These are phyloP conservation scores for Thalassarche chlororhynchos DNA, from an alignment of 2,113 vertebrate species.

Conservation along the genomic window DNA sequence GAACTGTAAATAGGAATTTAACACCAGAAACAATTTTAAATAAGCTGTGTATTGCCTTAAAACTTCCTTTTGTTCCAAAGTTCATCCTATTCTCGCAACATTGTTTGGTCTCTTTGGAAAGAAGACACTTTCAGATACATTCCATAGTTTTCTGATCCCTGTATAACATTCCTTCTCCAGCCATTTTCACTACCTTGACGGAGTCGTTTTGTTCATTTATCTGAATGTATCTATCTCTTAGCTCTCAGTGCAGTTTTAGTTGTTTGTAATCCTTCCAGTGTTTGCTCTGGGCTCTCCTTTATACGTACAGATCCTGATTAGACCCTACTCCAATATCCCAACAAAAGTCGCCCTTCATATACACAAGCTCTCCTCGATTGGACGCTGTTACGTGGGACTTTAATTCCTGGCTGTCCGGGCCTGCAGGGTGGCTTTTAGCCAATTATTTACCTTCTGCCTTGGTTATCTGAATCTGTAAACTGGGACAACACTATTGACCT, in stretches of 20 bases:
- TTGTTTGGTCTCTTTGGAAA: not conserved
- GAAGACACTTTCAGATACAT: not conserved
- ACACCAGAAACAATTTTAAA: not conserved
- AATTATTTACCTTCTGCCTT: not conserved
- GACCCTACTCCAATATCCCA: not conserved
- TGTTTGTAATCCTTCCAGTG: not conserved
- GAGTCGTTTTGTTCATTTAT: not conserved
- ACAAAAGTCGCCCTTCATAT: not conserved
- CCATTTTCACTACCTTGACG: not conserved
- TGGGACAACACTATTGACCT: not conserved
- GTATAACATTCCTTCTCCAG: not conserved
- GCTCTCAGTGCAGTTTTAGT: not conserved
- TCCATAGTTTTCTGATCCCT: not conserved
- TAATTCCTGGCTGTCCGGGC: not conserved
- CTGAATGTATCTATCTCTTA: not conserved
- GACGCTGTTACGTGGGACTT: not conserved
- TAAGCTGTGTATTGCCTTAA: not conserved
- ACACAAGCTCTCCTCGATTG: not conserved
- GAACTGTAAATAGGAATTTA: not conserved
- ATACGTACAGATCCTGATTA: not conserved
- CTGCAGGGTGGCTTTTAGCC: not conserved
- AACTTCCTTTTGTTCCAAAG: not conserved
- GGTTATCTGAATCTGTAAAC: not conserved
- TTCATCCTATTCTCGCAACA: not conserved
- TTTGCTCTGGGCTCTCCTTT: not conserved